Base-by-base conservation (phyloP, 2,888 invertebrate genomes). In the Clostera curtula region DNA sequence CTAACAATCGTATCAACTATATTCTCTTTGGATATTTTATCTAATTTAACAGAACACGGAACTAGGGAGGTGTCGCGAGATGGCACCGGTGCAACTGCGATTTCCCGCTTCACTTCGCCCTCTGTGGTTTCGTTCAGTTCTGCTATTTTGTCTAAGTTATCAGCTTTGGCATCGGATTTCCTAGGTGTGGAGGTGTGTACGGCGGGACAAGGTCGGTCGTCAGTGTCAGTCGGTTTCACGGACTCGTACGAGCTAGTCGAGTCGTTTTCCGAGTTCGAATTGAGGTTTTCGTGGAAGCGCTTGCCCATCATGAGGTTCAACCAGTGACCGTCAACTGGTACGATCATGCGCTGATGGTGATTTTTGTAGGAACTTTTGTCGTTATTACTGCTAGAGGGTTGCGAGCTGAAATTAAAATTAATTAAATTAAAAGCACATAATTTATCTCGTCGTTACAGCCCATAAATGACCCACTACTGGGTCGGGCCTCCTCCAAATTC, bases 161-260 rank as follows among this genome's bases (percentile, higher is more conserved):
- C 82, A 35, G 41, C 59, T 82, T 82, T 80, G 80, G 80, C 66
- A 69, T 80, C 71, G 40, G 68, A 63, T 58, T 70, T 62, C 44
- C 62, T 69, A 49, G 64, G 57, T 40, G 68, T 64, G 45, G 72
- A 69, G 19, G 70, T 61, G 40, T 63, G 63, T 12, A 62, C 87
- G 11, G 90, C 86, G 3, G 90, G 89, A 8, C 89, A 89, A 19
- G 88, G 86, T 24, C 88, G 89, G 49, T 89, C 74, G 33, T 86
- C 86, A 5, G 65, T 58, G 47, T 83, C 82, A 6, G 53, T 63
- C 9, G 56, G 65, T 47, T 82, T 85, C 18, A 60, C 52, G 28
- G 75, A 75, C 48, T 83, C 83, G 37, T 77, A 84, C 47, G 85
- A 84, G 68, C 87, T 87, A 21, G 88, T 86, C 18, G 83, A 79